Percentiles rank a stretch among this genome's conserved stretches.
These are phyloP conservation scores for Paramuricea clavata DNA, from an alignment of 92 coral and sea anemone species.

Conservation along the genomic window DNA sequence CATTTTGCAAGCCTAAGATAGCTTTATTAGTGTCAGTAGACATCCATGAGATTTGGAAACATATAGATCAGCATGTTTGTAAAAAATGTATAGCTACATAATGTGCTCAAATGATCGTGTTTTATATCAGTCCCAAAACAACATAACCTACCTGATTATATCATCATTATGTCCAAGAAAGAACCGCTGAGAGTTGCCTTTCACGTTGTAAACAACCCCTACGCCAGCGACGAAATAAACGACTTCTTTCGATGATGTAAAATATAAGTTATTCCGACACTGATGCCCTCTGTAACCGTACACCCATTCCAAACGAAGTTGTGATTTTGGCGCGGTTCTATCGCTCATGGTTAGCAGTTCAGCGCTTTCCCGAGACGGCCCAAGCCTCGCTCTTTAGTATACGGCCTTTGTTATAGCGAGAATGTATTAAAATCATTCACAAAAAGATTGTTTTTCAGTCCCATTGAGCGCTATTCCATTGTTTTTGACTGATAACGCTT, in stretches of 20 bases:
- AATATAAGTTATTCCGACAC: slow-evolving; percentile 93
- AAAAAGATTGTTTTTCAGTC: not conserved
- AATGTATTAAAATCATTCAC: not conserved
- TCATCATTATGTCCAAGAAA: slow-evolving; percentile 98
- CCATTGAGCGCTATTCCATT: not conserved
- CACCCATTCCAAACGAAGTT: slow-evolving; percentile 97
- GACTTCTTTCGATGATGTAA: slow-evolving; percentile 84
- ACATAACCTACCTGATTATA: slow-evolving; percentile 83
- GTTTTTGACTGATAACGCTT: slow-evolving; percentile 7
- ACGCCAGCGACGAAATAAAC: slow-evolving; percentile 99
- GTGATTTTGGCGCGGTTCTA: slow-evolving; percentile 94
- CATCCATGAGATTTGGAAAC: not conserved
- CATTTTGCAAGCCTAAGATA: not conserved
- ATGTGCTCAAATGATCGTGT: not conserved
- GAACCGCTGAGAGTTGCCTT: slow-evolving; percentile 87
- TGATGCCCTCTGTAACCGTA: slow-evolving; percentile 99
- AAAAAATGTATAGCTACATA: not conserved
- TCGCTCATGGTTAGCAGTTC: slow-evolving; percentile 79
- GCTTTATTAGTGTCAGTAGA: not conserved
- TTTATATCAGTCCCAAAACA: not conserved
- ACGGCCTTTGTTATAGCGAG: not conserved
- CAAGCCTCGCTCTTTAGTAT: not conserved
- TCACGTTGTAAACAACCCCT: slow-evolving; percentile 90
- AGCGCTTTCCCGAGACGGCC: not conserved
- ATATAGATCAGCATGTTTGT: not conserved